Evolutionary conservation across 2,888 invertebrate genomes (phyloP).

Genomic region (Pollenia angustigena): DNA sequence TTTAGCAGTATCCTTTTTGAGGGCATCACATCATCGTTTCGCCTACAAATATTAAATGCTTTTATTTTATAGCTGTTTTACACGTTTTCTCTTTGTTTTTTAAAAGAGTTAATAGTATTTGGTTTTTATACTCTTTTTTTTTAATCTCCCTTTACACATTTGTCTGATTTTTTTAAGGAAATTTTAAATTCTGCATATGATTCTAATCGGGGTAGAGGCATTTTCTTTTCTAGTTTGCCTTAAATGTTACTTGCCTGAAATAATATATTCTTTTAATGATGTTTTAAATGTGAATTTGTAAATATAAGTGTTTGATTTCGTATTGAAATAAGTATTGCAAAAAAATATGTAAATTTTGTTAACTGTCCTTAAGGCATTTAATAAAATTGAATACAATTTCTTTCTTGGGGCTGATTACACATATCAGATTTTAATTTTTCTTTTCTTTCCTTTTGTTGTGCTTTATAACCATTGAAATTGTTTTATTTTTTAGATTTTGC

Average conservation of each 20-base stretch:
- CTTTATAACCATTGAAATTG: slow-evolving; percentile 35
- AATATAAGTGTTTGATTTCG: not conserved
- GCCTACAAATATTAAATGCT: not conserved
- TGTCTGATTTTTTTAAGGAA: not conserved
- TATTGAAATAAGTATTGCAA: not conserved
- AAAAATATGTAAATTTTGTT: slow-evolving; percentile 32
- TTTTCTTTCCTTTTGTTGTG: not conserved
- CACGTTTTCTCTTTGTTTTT: not conserved
- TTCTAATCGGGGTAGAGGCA: not conserved
- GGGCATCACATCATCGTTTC: too few species aligned
- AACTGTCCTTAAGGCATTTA: slow-evolving; percentile 39
- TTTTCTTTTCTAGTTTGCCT: not conserved
- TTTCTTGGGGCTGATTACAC: slow-evolving; percentile 34
- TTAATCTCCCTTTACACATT: not conserved
- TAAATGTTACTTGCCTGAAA: too few species aligned
- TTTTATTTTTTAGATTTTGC: not conserved
- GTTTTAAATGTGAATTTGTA: not conserved
- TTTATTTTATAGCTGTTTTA: not conserved
- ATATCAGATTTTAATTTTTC: slow-evolving; percentile 20
- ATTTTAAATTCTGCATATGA: not conserved
- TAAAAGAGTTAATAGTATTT: not conserved
- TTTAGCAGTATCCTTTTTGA: too few species aligned
- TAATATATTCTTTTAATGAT: slow-evolving; percentile 3
- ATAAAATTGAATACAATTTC: slow-evolving; percentile 45
- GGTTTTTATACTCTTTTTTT: not conserved